Evolutionary conservation across 2,888 invertebrate genomes (phyloP).

Genomic region (Elegia similella): DNA sequence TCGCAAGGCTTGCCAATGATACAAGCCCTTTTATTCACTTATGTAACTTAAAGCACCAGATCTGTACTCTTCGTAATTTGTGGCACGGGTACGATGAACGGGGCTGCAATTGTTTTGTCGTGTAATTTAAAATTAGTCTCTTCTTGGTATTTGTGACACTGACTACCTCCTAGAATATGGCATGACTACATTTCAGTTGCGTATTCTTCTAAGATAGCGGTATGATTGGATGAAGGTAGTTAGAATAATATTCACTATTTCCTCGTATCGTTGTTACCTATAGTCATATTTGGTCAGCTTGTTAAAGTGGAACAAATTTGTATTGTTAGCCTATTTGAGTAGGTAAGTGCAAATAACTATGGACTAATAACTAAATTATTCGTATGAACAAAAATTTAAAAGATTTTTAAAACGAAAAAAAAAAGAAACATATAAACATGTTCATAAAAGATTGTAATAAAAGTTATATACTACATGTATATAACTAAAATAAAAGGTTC

Average conservation of each 20-base stretch:
- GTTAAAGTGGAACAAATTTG: background rate
- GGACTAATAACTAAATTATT: no score
- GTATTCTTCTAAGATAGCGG: no score
- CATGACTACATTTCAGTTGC: background rate
- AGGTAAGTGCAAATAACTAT: no score
- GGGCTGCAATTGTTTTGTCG: background rate
- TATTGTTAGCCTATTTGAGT: background rate
- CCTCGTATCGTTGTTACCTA: no score
- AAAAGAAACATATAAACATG: background rate
- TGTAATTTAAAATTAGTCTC: slow-evolving; percentile 4
- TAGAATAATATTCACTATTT: no score
- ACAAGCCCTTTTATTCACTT: no score
- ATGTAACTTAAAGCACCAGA: no score
- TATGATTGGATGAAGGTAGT: no score
- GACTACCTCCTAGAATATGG: background rate
- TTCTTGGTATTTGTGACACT: slow-evolving; percentile 5
- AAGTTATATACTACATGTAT: background rate
- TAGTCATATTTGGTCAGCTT: background rate
- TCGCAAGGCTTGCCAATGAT: no score
- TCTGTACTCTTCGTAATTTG: background rate
- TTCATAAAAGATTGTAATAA: background rate
- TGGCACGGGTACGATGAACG: background rate
- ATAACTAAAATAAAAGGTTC: background rate
- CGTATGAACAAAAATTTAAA: background rate
- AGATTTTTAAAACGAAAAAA: background rate